Percentiles rank a stretch among this genome's conserved stretches.
These are phyloP conservation scores for Sterna hirundo DNA, from an alignment of 2,113 vertebrate species.

Conservation along the genomic window DNA sequence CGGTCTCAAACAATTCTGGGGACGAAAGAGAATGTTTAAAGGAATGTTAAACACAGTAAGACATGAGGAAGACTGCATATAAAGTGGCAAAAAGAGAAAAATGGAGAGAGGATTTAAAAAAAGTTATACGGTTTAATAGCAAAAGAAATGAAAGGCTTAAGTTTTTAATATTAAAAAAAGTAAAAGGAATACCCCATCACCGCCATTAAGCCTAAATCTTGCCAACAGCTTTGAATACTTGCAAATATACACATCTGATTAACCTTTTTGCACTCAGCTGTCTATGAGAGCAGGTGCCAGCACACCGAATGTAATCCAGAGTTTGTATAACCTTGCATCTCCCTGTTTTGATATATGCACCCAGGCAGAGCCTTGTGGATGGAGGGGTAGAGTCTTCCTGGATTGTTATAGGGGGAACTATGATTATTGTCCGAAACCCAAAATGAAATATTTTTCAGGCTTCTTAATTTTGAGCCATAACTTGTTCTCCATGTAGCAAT, in stretches of 20 bases:
- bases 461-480: neutral
- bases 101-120: neutral
- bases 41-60: conserved; percentile 35
- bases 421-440: neutral
- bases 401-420: neutral
- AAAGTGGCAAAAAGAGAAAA: conserved; percentile 9
- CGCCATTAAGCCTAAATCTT: neutral
- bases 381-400: neutral
- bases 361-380: neutral
- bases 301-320: neutral
- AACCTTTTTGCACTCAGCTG: neutral
- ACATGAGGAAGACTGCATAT: conserved; percentile 13
- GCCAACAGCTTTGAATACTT: neutral
- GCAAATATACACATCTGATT: neutral
- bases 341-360: neutral
- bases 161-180: neutral
- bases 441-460: neutral
- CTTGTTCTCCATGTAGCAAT: neutral
- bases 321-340: neutral
- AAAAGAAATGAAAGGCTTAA: neutral
- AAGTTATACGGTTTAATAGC: neutral
- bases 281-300: neutral
- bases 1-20: neutral
- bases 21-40: conserved; percentile 36
- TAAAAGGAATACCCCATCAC: neutral